phyloP scores from a whole-genome alignment of 2,797 vertebrate species.

The Leptatherina wallacei region DNA sequence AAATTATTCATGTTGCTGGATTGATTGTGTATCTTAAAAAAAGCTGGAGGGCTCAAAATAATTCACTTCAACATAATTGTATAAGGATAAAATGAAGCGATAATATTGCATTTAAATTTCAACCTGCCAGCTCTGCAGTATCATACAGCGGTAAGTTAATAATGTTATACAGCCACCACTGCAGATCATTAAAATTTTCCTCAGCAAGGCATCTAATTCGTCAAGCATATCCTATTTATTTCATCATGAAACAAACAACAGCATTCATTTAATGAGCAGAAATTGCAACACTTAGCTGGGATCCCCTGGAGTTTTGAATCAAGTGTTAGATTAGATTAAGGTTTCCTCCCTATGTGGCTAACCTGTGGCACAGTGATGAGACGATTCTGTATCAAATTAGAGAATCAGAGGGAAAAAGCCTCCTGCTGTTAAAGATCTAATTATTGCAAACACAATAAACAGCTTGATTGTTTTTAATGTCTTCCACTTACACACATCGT shows the following conservation, averaged over 20 bases:
- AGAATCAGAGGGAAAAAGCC: slow-evolving; percentile 69
- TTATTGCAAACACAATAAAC: slow-evolving; percentile 80
- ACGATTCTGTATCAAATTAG: slow-evolving; percentile 77
- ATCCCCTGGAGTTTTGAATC: slow-evolving; percentile 78
- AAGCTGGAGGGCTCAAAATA: slow-evolving; percentile 34
- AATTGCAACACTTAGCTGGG: slow-evolving; percentile 72
- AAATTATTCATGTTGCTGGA: slow-evolving; percentile 42
- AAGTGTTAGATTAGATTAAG: slow-evolving; percentile 81
- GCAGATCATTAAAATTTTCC: slow-evolving; percentile 37
- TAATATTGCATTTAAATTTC: slow-evolving; percentile 39
- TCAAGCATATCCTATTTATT: slow-evolving; percentile 72
- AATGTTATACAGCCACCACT: background rate
- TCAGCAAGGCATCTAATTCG: slow-evolving; percentile 45
- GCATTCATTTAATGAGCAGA: slow-evolving; percentile 76
- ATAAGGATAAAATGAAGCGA: slow-evolving; percentile 44
- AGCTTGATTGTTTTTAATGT: slow-evolving; percentile 78
- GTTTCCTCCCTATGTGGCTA: slow-evolving; percentile 78
- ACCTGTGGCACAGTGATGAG: slow-evolving; percentile 72
- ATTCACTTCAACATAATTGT: slow-evolving; percentile 39
- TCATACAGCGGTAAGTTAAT: slow-evolving; percentile 32
- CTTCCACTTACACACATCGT: slow-evolving; percentile 29
- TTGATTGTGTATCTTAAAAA: slow-evolving; percentile 40
- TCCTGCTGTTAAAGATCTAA: slow-evolving; percentile 77
- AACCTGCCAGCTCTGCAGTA: slow-evolving; percentile 23
- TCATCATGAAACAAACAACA: slow-evolving; percentile 78